phyloP scores from a whole-genome alignment of 2,113 vertebrate species.

The Numenius arquata region DNA sequence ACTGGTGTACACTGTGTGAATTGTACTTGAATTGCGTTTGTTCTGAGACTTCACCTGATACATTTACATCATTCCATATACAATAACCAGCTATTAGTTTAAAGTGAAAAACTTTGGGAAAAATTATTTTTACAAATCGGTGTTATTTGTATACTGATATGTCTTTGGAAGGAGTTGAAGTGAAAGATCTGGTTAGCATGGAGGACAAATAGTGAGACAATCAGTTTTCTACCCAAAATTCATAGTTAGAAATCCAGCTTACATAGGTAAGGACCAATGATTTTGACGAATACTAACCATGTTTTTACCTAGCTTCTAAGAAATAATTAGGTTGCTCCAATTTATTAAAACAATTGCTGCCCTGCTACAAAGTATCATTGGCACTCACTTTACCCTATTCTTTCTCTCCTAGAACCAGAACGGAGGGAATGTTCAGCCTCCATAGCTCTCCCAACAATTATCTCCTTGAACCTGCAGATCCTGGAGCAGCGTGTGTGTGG shows the following conservation, averaged over 20 bases:
- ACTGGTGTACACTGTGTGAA: not conserved
- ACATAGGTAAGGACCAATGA: not conserved
- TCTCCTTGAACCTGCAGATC: not conserved
- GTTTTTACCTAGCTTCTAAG: not conserved
- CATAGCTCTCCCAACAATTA: not conserved
- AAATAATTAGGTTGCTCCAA: not conserved
- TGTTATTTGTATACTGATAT: not conserved
- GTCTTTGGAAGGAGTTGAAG: not conserved
- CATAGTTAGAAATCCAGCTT: not conserved
- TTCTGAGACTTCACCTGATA: not conserved
- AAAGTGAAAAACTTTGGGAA: not conserved
- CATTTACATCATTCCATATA: not conserved
- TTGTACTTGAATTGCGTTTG: not conserved
- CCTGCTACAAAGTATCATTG: too few species aligned
- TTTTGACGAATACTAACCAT: not conserved
- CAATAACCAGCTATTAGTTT: not conserved
- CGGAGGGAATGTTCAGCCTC: not conserved
- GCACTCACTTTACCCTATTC: not conserved
- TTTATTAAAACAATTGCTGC: not conserved
- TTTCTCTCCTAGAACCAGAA: not conserved
- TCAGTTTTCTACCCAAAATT: not conserved
- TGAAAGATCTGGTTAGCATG: not conserved
- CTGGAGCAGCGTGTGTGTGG: not conserved
- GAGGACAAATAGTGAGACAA: not conserved
- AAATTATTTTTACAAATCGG: not conserved